Evolutionary conservation across 92 coral and sea anemone species (phyloP).

Genomic region (Epizoanthus illoricatus): DNA sequence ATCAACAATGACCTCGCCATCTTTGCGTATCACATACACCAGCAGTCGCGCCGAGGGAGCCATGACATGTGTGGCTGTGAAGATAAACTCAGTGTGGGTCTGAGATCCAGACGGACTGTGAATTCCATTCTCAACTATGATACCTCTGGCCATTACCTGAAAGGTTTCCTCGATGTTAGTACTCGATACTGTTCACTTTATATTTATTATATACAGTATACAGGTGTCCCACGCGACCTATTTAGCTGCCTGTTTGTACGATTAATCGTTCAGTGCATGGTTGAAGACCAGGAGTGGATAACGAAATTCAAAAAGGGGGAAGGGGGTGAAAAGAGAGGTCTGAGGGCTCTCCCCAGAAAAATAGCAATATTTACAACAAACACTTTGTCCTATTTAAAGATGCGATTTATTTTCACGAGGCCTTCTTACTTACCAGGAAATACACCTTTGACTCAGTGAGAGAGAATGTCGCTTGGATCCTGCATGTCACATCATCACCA

Average conservation of each 20-base stretch:
- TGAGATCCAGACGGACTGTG: conserved; percentile 35
- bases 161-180: not conserved
- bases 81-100: conserved; percentile 48
- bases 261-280: no score
- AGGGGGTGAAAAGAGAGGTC: no score
- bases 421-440: conserved; percentile 62
- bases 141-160: conserved; percentile 77
- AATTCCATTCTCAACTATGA: conserved; percentile 40
- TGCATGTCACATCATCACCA: conserved; percentile 59
- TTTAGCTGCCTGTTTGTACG: not conserved
- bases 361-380: no score
- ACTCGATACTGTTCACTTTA: conserved; percentile 5
- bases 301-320: no score
- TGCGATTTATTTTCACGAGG: not conserved
- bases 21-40: conserved; percentile 66
- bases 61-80: conserved; percentile 57
- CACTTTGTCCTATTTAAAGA: not conserved
- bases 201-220: not conserved
- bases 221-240: not conserved
- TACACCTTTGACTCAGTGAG: conserved; percentile 43
- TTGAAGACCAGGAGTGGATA: no score
- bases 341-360: no score
- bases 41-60: conserved; percentile 75
- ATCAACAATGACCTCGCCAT: conserved; percentile 86
- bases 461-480: conserved; percentile 49